Conservation (phyloP, 2,888 invertebrate species). For the Dusona sp. region DNA sequence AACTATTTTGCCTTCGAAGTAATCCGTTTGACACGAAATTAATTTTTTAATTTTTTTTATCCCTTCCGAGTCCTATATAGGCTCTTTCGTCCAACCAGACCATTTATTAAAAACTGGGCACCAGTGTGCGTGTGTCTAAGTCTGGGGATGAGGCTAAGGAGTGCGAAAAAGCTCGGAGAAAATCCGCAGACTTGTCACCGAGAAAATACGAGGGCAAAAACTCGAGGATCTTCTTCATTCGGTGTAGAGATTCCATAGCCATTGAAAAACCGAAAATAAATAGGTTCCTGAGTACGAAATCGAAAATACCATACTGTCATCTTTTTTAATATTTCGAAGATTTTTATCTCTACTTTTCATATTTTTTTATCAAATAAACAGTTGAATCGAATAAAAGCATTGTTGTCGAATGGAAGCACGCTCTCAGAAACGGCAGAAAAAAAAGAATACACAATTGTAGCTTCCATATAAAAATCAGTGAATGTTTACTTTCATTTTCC, state of each 20-base stretch:
- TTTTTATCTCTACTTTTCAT: not conserved
- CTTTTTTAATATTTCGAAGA: not conserved
- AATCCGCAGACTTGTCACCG: slow-evolving; percentile 43
- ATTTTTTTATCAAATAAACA: not conserved
- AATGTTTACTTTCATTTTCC: not conserved
- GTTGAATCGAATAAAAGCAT: not conserved
- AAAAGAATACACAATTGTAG: not conserved
- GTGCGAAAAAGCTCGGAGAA: slow-evolving; percentile 32
- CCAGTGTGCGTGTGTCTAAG: not conserved
- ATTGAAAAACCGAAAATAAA: slow-evolving; percentile 1
- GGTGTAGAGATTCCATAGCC: slow-evolving; percentile 4
- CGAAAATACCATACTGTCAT: not conserved
- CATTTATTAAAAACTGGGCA: not conserved
- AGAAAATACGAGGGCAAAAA: slow-evolving; percentile 18
- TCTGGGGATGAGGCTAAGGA: not conserved
- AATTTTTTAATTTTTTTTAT: slow-evolving; percentile 32
- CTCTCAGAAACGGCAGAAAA: no score
- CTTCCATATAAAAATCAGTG: not conserved
- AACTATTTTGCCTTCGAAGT: slow-evolving; percentile 15
- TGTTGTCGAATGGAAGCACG: no score
- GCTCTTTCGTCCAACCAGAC: not conserved
- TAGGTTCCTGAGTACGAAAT: not conserved
- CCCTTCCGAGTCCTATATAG: not conserved
- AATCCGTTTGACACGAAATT: slow-evolving; percentile 58
- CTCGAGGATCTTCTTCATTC: slow-evolving; percentile 48